phyloP scores from a whole-genome alignment of 2,888 invertebrate genomes.

The Mellilla xanthometata region DNA sequence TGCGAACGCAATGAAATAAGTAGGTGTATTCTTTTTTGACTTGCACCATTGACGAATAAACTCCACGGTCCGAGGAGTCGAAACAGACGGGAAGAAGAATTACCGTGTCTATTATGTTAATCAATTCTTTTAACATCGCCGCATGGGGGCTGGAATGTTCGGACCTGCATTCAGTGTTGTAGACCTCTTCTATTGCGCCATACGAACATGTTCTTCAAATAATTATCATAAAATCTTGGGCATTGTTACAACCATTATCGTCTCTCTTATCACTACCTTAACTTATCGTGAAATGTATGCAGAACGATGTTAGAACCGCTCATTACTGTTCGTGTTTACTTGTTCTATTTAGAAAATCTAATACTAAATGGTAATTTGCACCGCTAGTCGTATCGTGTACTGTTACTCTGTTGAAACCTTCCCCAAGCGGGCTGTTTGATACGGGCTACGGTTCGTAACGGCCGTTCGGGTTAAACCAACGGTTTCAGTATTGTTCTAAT shows the following conservation, averaged over 20 bases:
- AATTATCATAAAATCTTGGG: conserved; percentile 15
- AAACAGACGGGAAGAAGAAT: conserved; percentile 56
- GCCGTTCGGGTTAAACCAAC: conserved; percentile 31
- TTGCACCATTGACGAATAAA: conserved; percentile 36
- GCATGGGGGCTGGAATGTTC: conserved; percentile 39
- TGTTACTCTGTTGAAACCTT: conserved; percentile 36
- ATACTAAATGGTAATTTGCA: conserved; percentile 45
- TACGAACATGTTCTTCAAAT: conserved; percentile 26
- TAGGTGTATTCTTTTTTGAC: conserved; percentile 22
- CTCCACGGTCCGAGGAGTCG: conserved; percentile 43
- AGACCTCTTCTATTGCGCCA: conserved; percentile 28
- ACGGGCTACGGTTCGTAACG: conserved; percentile 31
- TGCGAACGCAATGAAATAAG: no score
- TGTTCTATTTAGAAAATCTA: conserved; percentile 44
- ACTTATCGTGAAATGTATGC: not conserved
- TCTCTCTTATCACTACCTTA: not conserved
- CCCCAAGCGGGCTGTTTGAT: conserved; percentile 33
- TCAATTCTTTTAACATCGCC: conserved; percentile 54
- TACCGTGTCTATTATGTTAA: conserved; percentile 55
- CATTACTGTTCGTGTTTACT: not conserved
- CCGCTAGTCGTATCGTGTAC: conserved; percentile 39
- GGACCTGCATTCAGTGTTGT: conserved; percentile 32
- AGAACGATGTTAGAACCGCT: not conserved
- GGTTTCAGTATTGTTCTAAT: conserved; percentile 22
- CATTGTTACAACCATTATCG: conserved; percentile 5